Evolutionary conservation across 2,888 invertebrate genomes (phyloP), one percentile per base, ranked within the genome.

Genomic region (Conus canariensis): DNA sequence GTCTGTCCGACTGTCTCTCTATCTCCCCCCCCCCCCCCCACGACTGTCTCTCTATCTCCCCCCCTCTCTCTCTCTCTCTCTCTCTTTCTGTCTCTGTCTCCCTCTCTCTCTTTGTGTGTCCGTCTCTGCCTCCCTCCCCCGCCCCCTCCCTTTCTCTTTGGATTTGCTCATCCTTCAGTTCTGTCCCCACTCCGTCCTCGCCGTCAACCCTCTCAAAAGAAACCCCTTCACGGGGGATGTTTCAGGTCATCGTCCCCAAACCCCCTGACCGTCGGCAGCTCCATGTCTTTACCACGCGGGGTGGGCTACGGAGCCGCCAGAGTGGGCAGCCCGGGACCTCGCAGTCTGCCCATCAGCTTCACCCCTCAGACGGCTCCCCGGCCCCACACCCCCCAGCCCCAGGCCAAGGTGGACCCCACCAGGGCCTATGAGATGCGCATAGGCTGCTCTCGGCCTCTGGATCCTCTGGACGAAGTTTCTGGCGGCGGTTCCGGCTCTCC

Each of bases 271-370:
- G 86, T 89, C 12, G 90, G 90, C 25, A 89, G 89, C 64, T 90
- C 90, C 64, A 91, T 90, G 90, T 91, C 91, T 12, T 77, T 90
- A 8, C 91, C 91, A 12, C 87, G 90, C n/a, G 90, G 90, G 16
- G 87, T 87, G 22, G 88, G 90, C 19, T 88, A 90, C 83, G 56
- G 56, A 22, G 88, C 82, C 5, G 45, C 87, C 59, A 85, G 19
- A 87, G 85, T 45, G 45, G 45, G 45, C 45, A 45, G 45, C 22
- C 56, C 16, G 58, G 85, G 67, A 30, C 89, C 89, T 8, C 89
- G 85, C 58, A 89, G 85, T 30, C 85, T 89, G 14, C 67, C 64
- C 19, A 89, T 85, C 58, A 70, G 67, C 77, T 25, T 74, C 89
- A 74, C 30, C 59, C 56, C 67, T 14, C 89, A 45, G 12, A 64